phyloP scores from a whole-genome alignment of 1,140 invertebrate genomes.

The Dinoponera quadriceps region DNA sequence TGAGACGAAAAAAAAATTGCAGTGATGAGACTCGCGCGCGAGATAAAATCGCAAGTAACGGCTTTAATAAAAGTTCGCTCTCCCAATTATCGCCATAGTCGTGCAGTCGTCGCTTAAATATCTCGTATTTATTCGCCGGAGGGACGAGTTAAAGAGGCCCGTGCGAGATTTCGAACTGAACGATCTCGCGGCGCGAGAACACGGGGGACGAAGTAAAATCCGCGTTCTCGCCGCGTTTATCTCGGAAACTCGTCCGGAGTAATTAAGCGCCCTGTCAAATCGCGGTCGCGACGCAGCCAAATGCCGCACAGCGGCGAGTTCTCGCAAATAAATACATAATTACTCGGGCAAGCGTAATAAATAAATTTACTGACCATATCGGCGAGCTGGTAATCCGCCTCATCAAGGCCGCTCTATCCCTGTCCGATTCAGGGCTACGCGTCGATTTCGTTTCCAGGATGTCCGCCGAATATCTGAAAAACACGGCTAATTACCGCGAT shows the following conservation, averaged over 20 bases:
- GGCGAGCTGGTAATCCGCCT: background rate
- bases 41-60: conserved; percentile 33
- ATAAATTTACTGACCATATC: conserved; percentile 38
- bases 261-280: conserved; percentile 44
- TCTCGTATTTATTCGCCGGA: no score
- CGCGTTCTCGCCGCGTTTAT: background rate
- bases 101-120: no score
- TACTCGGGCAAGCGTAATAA: conserved; percentile 31
- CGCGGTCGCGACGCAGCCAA: conserved; percentile 27
- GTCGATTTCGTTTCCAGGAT: conserved; percentile 13
- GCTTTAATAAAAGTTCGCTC: background rate
- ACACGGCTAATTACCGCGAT: conserved; percentile 12
- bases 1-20: background rate
- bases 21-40: background rate
- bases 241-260: conserved; percentile 21
- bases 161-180: background rate
- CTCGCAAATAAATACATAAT: conserved; percentile 53
- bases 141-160: no score
- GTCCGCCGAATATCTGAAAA: conserved; percentile 20
- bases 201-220: conserved; percentile 19
- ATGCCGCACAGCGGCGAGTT: background rate
- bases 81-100: no score
- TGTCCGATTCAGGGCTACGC: background rate
- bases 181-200: conserved; percentile 18
- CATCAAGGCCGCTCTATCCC: background rate